phyloP scores from a whole-genome alignment of 1,140 invertebrate genomes.

The Drosophila eugracilis region DNA sequence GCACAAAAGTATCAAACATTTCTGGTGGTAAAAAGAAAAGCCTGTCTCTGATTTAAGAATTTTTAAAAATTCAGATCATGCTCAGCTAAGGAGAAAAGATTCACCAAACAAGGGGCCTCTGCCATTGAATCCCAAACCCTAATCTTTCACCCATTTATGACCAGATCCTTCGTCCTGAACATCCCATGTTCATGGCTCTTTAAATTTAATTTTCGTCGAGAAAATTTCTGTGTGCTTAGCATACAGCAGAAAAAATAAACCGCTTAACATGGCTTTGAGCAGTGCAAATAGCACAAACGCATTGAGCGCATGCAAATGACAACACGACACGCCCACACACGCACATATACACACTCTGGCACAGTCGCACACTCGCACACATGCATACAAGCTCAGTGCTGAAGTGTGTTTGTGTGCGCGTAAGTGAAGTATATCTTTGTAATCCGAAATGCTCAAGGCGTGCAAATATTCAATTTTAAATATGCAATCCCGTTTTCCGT shows the following conservation, averaged over 20 bases:
- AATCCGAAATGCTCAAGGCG: slow-evolving; percentile 81
- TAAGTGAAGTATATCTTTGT: slow-evolving; percentile 81
- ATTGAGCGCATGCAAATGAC: slow-evolving; percentile 76
- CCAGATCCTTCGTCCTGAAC: background rate
- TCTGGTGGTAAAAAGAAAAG: background rate
- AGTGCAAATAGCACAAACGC: slow-evolving; percentile 75
- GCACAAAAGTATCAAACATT: background rate
- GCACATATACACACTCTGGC: slow-evolving; percentile 6
- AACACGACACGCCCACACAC: slow-evolving; percentile 52
- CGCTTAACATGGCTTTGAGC: slow-evolving; percentile 80
- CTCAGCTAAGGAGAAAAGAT: no score
- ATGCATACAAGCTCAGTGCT: slow-evolving; percentile 8
- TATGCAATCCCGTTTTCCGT: slow-evolving; percentile 67
- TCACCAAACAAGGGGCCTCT: background rate
- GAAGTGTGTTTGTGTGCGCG: slow-evolving; percentile 55
- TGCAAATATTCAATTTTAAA: slow-evolving; percentile 84
- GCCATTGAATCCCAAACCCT: no score
- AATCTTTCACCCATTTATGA: background rate
- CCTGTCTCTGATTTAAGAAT: background rate
- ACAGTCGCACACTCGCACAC: slow-evolving; percentile 29
- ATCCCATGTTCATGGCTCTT: slow-evolving; percentile 15
- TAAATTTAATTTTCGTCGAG: slow-evolving; percentile 53
- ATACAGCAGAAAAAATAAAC: slow-evolving; percentile 68
- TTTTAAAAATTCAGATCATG: background rate
- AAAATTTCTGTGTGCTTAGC: slow-evolving; percentile 60